Evolutionary conservation across 2,888 invertebrate genomes (phyloP), one percentile per base, ranked within the genome.

Genomic region (Andrena bicolor): DNA sequence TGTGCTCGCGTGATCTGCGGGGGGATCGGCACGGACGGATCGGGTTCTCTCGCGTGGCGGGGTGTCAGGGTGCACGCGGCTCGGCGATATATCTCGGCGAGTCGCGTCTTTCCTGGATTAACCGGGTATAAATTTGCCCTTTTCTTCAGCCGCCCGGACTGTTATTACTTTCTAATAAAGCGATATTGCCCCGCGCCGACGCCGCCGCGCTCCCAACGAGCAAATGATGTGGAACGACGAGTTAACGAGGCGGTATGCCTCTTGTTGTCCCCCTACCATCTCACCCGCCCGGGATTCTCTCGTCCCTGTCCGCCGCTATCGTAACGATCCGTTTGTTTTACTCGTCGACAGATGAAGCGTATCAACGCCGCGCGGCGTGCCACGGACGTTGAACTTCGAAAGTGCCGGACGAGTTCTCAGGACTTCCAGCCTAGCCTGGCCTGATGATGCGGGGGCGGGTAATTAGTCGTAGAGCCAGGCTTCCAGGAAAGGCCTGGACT

Each of bases 91-190:
- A 86, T 86, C 87, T 85, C 79, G 83, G 75, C 73, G 73, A 64
- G 26, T 30, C 60, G 83, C 76, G 76, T 83, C 88, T 77, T 80
- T 77, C 74, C 80, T 26, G 71, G 76, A 80, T 76, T 85, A 81
- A 75, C 53, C 60, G 58, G 82, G 73, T 76, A 87, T 88, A 86
- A 90, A 90, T 90, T 90, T 77, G 56, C 82, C 73, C 87, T 80
- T 88, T 86, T 83, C 86, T 88, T 84, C 82, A 56, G 53, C 73
- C 66, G 41, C 41, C 71, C 30, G 61, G 87, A 87, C 90, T 90
- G 86, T 90, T 90, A 90, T 90, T 90, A 87, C 89, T 89, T 90
- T 90, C 90, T 90, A 90, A 90, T 90, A 90, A 90, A 90, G 90
- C 90, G 86, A 90, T 90, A 90, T 90, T 86, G 88, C 86, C 77